These are phyloP conservation scores for Cavia porcellus DNA, from an alignment of 2,113 vertebrate species.

Conservation along the genomic window DNA sequence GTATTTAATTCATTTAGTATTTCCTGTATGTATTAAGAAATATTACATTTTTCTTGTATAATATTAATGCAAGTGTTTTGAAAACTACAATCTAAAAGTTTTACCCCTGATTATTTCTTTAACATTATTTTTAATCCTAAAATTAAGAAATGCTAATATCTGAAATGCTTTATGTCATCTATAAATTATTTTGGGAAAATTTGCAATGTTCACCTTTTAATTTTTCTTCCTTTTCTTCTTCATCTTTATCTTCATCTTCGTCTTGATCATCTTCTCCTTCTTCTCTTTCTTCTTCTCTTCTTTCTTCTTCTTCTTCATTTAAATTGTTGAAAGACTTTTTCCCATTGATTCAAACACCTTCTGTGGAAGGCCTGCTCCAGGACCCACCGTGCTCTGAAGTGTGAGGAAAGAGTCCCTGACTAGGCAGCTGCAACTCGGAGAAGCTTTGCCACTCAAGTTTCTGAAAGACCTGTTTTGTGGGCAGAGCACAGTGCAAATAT, in stretches of 20 bases:
- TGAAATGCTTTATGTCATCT: neutral
- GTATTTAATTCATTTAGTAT: neutral
- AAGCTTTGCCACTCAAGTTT: neutral
- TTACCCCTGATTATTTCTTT: neutral
- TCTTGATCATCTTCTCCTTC: too few species aligned
- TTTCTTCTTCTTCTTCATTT: too few species aligned
- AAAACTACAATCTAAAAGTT: neutral
- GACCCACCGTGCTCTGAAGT: fast-evolving
- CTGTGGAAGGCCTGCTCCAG: neutral
- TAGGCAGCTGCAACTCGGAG: neutral
- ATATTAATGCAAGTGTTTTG: neutral
- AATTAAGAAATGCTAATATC: too few species aligned
- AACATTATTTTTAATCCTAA: neutral
- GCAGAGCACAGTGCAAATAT: neutral
- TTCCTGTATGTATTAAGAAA: neutral
- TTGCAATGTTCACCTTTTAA: neutral
- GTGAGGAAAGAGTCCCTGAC: neutral
- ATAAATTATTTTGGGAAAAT: constrained; percentile 8
- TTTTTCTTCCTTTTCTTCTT: too few species aligned
- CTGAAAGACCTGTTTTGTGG: neutral
- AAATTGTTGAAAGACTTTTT: neutral
- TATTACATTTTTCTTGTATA: neutral
- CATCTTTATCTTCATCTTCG: too few species aligned
- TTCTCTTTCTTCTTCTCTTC: too few species aligned
- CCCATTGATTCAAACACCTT: neutral